Evolutionary conservation across 1,140 invertebrate genomes (phyloP).

Genomic region (Monochamus saltuarius): DNA sequence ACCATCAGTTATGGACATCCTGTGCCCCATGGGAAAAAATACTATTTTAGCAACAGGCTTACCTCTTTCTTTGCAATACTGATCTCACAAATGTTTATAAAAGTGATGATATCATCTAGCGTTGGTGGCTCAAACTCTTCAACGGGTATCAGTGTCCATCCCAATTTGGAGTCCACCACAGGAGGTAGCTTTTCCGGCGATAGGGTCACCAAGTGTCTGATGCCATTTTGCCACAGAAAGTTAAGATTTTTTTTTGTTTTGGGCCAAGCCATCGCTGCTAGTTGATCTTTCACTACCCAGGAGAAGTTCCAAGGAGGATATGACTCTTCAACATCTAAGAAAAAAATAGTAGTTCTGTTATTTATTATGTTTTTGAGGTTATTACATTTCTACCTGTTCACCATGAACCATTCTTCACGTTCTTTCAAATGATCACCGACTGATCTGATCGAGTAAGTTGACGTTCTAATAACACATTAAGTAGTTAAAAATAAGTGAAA

Average conservation of each 20-base stretch:
- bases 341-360: too few relatives aligned
- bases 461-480: too few relatives aligned
- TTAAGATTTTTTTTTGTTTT: slow-evolving; percentile 59
- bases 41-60: too few relatives aligned
- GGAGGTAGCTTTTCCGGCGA: slow-evolving; percentile 65
- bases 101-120: slow-evolving; percentile 65
- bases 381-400: too few relatives aligned
- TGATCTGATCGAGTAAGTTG: too few relatives aligned
- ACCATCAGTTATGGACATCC: too few relatives aligned
- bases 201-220: slow-evolving; percentile 60
- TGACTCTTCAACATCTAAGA: too few relatives aligned
- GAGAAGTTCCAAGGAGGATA: slow-evolving; percentile 61
- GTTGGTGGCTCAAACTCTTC: slow-evolving; percentile 68
- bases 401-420: too few relatives aligned
- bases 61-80: slow-evolving; percentile 33
- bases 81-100: slow-evolving; percentile 64
- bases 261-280: slow-evolving; percentile 67
- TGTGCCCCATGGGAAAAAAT: too few relatives aligned
- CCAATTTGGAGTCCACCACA: slow-evolving; percentile 53
- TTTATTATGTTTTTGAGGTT: too few relatives aligned
- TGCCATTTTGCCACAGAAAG: slow-evolving; percentile 61
- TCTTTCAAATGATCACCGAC: too few relatives aligned
- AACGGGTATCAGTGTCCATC: slow-evolving; percentile 63
- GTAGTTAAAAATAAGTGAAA: too few relatives aligned
- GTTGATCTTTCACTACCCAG: slow-evolving; percentile 59